Evolutionary conservation across 2,113 vertebrate genomes (phyloP).

Genomic region (Thunnus thynnus): DNA sequence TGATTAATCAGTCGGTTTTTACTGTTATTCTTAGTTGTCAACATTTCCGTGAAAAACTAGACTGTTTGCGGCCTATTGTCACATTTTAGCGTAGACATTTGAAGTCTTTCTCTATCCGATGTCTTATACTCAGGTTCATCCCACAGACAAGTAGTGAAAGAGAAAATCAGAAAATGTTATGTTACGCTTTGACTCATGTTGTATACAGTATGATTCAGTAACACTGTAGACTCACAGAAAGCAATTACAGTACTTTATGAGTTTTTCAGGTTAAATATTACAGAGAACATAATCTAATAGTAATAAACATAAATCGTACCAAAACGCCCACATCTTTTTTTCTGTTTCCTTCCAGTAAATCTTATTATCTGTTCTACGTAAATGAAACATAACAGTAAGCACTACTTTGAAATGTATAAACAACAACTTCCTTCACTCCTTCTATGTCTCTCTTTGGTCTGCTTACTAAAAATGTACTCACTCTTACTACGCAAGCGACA

Average conservation of each 20-base stretch:
- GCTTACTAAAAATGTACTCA: constrained; percentile 63
- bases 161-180: neutral
- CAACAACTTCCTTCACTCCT: constrained; percentile 68
- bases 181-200: constrained; percentile 4
- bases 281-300: neutral
- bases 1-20: neutral
- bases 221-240: neutral
- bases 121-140: neutral
- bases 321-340: neutral
- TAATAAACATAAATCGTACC: constrained; percentile 22
- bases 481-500: constrained; percentile 53
- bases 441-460: constrained; percentile 29
- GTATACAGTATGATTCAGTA: constrained; percentile 4
- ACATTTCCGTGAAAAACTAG: neutral
- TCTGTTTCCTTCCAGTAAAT: constrained; percentile 62
- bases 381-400: constrained; percentile 59
- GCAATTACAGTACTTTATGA: neutral
- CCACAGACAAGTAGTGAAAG: neutral
- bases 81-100: neutral
- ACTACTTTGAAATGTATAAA: constrained; percentile 67
- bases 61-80: too few species aligned
- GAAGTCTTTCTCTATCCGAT: neutral
- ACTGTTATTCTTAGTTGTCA: neutral
- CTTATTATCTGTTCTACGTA: constrained; percentile 42
- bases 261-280: neutral